A percentile compares a stretch with the other conserved stretches of the same genome.
These are phyloP conservation scores for Denticeps clupeoides DNA, from an alignment of 2,797 vertebrate genomes.

Conservation along the genomic window DNA sequence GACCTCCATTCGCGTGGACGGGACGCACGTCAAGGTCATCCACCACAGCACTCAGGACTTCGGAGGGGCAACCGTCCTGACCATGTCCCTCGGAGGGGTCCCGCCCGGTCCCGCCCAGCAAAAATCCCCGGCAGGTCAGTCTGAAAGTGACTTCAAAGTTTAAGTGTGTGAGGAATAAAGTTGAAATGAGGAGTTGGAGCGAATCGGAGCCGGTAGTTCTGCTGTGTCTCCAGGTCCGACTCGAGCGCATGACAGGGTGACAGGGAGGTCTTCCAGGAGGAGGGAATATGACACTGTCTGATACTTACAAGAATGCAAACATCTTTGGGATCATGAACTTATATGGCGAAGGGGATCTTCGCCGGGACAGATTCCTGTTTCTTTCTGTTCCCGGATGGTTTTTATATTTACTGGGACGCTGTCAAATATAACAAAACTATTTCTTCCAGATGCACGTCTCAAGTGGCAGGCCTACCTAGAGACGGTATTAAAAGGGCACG, in stretches of 20 bases:
- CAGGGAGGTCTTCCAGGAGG: conserved; percentile 39
- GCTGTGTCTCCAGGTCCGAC: background rate
- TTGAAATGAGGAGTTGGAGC: too few relatives aligned
- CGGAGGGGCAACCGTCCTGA: conserved; percentile 74
- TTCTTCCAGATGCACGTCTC: conserved; percentile 54
- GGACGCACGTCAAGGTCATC: conserved; percentile 57
- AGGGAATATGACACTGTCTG: conserved; percentile 36
- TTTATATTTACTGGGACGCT: conserved; percentile 48
- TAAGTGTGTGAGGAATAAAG: too few relatives aligned
- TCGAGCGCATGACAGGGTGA: conserved; percentile 33
- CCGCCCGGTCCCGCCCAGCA: conserved; percentile 64
- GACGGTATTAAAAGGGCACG: too few relatives aligned
- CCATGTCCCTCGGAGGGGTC: conserved; percentile 84
- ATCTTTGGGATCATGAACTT: conserved; percentile 40
- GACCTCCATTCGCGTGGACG: conserved; percentile 69
- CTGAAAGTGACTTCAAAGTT: too few relatives aligned
- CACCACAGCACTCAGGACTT: conserved; percentile 84
- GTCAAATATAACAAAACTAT: conserved; percentile 51
- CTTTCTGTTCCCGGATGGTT: too few relatives aligned
- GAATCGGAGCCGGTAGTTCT: conserved; percentile 1
- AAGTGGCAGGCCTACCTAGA: too few relatives aligned
- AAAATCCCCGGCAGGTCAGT: conserved; percentile 70
- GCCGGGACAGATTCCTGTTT: too few relatives aligned
- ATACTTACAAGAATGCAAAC: conserved; percentile 23
- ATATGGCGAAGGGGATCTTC: conserved; percentile 51